phyloP scores from a whole-genome alignment of 1,140 invertebrate species.

The Euwallacea fornicatus region DNA sequence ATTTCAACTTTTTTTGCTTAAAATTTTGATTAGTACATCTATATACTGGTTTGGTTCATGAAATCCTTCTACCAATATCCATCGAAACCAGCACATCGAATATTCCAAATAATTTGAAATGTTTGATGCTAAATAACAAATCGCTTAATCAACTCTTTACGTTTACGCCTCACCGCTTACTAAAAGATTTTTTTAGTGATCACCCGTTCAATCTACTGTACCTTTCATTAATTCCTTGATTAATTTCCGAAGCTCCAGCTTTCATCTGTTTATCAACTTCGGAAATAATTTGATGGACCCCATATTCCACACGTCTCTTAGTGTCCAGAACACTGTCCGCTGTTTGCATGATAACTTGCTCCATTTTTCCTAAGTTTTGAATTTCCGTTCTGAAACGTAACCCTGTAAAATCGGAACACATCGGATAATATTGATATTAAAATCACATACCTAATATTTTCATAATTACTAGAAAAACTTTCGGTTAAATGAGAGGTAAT shows the following conservation, averaged over 20 bases:
- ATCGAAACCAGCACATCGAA: no score
- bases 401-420: neutral
- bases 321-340: conserved; percentile 83
- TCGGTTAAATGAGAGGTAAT: conserved; percentile 59
- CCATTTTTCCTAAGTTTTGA: conserved; percentile 68
- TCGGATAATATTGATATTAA: neutral
- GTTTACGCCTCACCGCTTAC: no score
- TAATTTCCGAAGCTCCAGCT: conserved; percentile 66
- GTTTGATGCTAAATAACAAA: no score
- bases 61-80: no score
- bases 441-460: conserved; percentile 52
- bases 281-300: conserved; percentile 80
- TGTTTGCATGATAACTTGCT: conserved; percentile 79
- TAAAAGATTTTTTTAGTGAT: no score
- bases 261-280: conserved; percentile 74
- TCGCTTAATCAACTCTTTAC: no score
- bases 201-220: conserved; percentile 33
- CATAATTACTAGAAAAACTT: conserved; percentile 61
- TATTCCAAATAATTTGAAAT: no score
- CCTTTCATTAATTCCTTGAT: conserved; percentile 66
- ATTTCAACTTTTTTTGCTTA: no score
- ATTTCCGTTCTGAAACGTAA: conserved; percentile 54
- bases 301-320: conserved; percentile 81
- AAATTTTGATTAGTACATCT: no score
- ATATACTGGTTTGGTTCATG: no score